phyloP scores from a whole-genome alignment of 2,888 invertebrate species.

The Camptogramma bilineatum region DNA sequence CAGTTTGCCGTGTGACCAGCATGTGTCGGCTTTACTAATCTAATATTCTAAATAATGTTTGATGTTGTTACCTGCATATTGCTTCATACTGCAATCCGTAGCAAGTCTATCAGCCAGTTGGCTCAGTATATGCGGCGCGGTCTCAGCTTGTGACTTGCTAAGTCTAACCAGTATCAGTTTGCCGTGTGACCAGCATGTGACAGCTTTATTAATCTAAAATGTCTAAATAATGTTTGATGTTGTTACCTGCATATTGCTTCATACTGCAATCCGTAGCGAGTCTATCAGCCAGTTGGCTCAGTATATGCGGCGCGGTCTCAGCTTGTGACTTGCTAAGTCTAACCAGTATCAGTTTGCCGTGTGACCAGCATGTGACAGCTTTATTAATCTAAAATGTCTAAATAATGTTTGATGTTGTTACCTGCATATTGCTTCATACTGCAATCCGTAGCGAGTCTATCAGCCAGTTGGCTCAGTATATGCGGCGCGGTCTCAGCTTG shows the following conservation, averaged over 20 bases:
- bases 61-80: slow-evolving; percentile 64
- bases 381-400: no score
- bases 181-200: slow-evolving; percentile 69
- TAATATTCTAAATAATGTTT: no score
- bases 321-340: slow-evolving; percentile 69
- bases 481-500: slow-evolving; percentile 69
- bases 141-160: slow-evolving; percentile 68
- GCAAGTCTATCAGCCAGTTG: slow-evolving; percentile 66
- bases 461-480: slow-evolving; percentile 65
- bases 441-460: slow-evolving; percentile 60
- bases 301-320: slow-evolving; percentile 64
- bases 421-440: slow-evolving; percentile 68
- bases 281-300: slow-evolving; percentile 64
- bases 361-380: slow-evolving; percentile 68
- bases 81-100: slow-evolving; percentile 55
- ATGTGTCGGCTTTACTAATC: no score
- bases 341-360: slow-evolving; percentile 69
- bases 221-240: no score
- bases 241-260: slow-evolving; percentile 69
- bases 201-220: no score
- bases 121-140: slow-evolving; percentile 63
- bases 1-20: slow-evolving; percentile 71
- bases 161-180: slow-evolving; percentile 69
- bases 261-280: slow-evolving; percentile 59
- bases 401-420: slow-evolving; percentile 44